A percentile compares a stretch with the other conserved stretches of the same genome.
These are phyloP conservation scores for Jacana jacana DNA, from an alignment of 2,113 vertebrate species.

Conservation along the genomic window DNA sequence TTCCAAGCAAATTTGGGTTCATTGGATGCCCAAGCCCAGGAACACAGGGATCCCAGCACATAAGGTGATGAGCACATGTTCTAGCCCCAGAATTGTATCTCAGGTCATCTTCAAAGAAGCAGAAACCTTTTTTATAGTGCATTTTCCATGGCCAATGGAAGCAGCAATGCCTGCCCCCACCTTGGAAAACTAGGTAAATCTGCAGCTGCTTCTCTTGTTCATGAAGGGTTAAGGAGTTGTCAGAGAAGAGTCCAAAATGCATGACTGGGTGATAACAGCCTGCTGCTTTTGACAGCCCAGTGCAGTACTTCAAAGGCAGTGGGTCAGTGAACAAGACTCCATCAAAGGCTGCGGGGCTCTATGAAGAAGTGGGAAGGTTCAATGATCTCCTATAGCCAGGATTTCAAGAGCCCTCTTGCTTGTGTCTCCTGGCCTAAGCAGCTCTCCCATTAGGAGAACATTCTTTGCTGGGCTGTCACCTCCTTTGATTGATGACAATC, in stretches of 20 bases:
- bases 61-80: neutral
- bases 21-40: neutral
- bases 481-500: slow-evolving; percentile 59
- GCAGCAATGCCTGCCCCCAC: neutral
- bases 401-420: slow-evolving; percentile 13
- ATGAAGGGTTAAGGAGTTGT: slow-evolving; percentile 11
- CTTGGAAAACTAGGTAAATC: neutral
- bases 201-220: neutral
- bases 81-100: neutral
- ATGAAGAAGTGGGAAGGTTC: neutral
- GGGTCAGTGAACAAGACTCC: slow-evolving; percentile 35
- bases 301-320: slow-evolving; percentile 46
- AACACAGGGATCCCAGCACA: neutral
- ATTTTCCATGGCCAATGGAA: neutral
- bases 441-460: slow-evolving; percentile 28
- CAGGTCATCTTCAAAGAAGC: neutral
- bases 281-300: slow-evolving; percentile 14
- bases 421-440: neutral
- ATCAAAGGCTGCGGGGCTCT: slow-evolving; percentile 23
- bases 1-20: neutral
- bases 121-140: neutral
- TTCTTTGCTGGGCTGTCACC: slow-evolving; percentile 29
- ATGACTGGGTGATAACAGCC: neutral
- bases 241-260: neutral
- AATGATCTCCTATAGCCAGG: neutral